Base-by-base conservation (phyloP, 2,113 vertebrate species). In the Lepus americanus region DNA sequence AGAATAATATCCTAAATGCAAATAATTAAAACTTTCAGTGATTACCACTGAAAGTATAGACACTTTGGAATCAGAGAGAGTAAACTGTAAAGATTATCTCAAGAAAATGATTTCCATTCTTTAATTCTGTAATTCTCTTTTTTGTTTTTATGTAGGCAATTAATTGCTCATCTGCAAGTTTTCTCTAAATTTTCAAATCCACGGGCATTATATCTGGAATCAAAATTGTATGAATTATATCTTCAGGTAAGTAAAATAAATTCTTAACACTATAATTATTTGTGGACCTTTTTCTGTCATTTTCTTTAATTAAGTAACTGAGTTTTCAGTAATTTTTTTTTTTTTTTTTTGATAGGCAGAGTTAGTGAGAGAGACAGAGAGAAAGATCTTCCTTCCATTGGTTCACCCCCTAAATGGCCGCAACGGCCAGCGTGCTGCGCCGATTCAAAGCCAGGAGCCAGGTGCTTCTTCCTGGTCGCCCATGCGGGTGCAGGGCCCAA, bases 151-250 rank as follows among this genome's bases (percentile, higher is more conserved):
- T 97, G 96, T 98, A 99, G 99, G 93, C 99, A 99, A 39, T 98
- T 99, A 73, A 98, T 99, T 39, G 97, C 98, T 33, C 99, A 99
- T 94, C 98, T 99, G 89, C 99, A 99, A 90, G 99, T 99, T 90
- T 99, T 99, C 83, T 98, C 99, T 78, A 99, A 99, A 84, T 99
- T 99, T 98, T 99, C 98, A 9, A 99, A 99, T 98, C 99, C 99
- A 61, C 98, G 99, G 66, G 97, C 99, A 0, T 98, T 99, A 20
- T 99, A 99, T 97, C 96, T 99, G 98, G 99, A 99, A 97, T 98
- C 98, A 84, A 99, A 98, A 89, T 97, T 99, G 27, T 97, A 98
- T 3, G 98, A 99, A 3, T 98, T 99, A 0, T 99, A 99, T 92
- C 98, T 98, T 90, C 99, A 99, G 99, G 99, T 99, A 95, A 97